Conservation (phyloP, 2,797 vertebrate genomes). For the Mastacembelus armatus region DNA sequence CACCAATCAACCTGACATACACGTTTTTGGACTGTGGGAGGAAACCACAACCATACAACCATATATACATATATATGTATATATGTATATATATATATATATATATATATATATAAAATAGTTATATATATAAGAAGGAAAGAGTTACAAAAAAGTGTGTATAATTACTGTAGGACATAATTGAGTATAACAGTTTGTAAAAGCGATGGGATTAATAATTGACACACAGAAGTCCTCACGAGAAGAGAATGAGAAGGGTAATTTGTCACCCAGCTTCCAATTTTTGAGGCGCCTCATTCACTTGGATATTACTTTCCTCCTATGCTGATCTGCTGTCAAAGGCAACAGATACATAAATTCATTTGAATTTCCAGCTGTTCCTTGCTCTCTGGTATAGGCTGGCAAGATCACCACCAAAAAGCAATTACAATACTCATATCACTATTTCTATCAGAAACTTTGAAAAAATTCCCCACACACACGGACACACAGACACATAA, state of each 20-base stretch:
- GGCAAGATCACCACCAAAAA: slow-evolving; percentile 65
- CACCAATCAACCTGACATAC: too few relatives aligned
- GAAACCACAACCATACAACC: too few relatives aligned
- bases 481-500: slow-evolving; percentile 7
- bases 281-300: slow-evolving; percentile 60
- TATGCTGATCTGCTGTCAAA: slow-evolving; percentile 57
- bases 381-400: slow-evolving; percentile 38
- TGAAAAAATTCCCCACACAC: slow-evolving; percentile 23
- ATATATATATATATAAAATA: too few relatives aligned
- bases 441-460: slow-evolving; percentile 52
- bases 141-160: slow-evolving; percentile 6
- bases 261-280: slow-evolving; percentile 65
- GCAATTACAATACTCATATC: slow-evolving; percentile 63
- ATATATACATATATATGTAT: not conserved
- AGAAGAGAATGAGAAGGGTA: slow-evolving; percentile 51
- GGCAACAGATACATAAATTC: slow-evolving; percentile 65
- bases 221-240: slow-evolving; percentile 22
- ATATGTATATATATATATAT: too few relatives aligned
- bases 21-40: too few relatives aligned
- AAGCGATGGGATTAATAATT: slow-evolving; percentile 37
- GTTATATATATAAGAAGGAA: slow-evolving; percentile 6
- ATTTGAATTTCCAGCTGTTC: slow-evolving; percentile 71
- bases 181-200: slow-evolving; percentile 19
- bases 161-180: slow-evolving; percentile 29
- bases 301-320: slow-evolving; percentile 60